Evolutionary conservation across 2,888 invertebrate species (phyloP).

Genomic region (Agonum fuliginosum): DNA sequence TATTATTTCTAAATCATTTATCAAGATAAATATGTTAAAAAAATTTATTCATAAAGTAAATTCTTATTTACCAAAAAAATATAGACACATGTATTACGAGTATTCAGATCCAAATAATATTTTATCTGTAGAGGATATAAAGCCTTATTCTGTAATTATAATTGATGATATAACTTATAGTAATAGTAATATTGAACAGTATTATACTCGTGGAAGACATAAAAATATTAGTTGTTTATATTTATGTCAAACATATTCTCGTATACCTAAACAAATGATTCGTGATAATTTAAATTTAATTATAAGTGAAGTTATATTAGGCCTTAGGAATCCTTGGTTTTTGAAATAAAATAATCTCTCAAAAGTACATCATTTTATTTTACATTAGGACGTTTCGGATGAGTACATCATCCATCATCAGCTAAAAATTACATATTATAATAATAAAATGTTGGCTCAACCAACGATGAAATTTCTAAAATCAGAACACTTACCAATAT

Average conservation of each 20-base stretch:
- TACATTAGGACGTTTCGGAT: no score
- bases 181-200: slow-evolving; percentile 65
- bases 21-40: slow-evolving; percentile 65
- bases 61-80: slow-evolving; percentile 62
- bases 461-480: no score
- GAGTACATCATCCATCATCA: no score
- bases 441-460: no score
- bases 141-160: slow-evolving; percentile 69
- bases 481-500: no score
- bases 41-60: slow-evolving; percentile 40
- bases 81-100: slow-evolving; percentile 60
- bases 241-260: slow-evolving; percentile 67
- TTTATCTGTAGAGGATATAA: slow-evolving; percentile 62
- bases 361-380: no score
- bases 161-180: slow-evolving; percentile 68
- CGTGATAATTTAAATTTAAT: slow-evolving; percentile 68
- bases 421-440: no score
- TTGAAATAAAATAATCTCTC: no score
- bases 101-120: slow-evolving; percentile 60
- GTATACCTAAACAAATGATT: slow-evolving; percentile 68
- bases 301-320: no score
- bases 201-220: slow-evolving; percentile 67
- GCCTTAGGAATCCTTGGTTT: no score
- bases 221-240: slow-evolving; percentile 67
- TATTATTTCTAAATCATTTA: slow-evolving; percentile 58